Evolutionary conservation across 2,797 vertebrate genomes (phyloP).

Genomic region (Scomberomorus guttatus): DNA sequence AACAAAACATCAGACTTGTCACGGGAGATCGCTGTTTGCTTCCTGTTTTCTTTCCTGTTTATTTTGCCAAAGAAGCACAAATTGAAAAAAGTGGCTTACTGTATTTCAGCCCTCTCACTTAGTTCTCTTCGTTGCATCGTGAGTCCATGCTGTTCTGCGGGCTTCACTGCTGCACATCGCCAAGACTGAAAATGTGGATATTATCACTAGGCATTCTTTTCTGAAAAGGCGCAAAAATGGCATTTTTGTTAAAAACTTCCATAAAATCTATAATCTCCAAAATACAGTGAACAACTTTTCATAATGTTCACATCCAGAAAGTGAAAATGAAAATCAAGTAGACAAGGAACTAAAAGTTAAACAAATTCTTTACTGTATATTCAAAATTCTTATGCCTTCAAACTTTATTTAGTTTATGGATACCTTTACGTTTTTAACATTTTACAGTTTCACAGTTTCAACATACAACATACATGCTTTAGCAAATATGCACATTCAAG

Average conservation of each 20-base stretch:
- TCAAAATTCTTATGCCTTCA: background rate
- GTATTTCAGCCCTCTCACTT: background rate
- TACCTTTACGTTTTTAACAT: background rate
- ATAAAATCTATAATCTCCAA: background rate
- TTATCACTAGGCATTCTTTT: slow-evolving; percentile 30
- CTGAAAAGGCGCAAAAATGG: background rate
- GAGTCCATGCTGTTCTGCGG: slow-evolving; percentile 3
- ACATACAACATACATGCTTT: background rate
- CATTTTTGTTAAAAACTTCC: slow-evolving; percentile 3
- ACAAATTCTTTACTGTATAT: background rate
- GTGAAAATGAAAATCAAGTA: background rate
- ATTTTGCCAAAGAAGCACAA: background rate
- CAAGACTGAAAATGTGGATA: slow-evolving; percentile 26
- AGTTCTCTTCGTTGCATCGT: background rate
- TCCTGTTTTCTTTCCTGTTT: background rate
- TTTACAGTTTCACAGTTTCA: too few species aligned
- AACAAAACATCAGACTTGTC: background rate
- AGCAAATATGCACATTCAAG: background rate
- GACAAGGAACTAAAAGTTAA: background rate
- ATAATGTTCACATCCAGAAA: background rate
- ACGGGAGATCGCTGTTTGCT: background rate
- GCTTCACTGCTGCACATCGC: background rate
- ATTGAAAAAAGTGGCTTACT: background rate
- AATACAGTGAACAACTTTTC: background rate
- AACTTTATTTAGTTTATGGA: too few species aligned